Evolutionary conservation across 2,888 invertebrate genomes (phyloP).

Genomic region (Zygogramma bicolorata): DNA sequence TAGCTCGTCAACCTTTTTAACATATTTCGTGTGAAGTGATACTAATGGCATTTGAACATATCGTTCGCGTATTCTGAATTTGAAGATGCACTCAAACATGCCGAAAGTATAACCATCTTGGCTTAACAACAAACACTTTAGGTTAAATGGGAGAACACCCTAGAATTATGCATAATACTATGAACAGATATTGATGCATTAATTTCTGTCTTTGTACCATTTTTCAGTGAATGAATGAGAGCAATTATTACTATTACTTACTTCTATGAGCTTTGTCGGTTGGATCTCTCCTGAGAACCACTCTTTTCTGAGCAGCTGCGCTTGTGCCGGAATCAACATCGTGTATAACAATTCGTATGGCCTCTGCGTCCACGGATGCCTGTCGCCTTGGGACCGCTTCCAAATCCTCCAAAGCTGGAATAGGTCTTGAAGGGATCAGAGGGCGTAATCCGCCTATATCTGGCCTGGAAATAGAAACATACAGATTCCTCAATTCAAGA

Average conservation of each 20-base stretch:
- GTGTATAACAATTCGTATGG: conserved; percentile 92
- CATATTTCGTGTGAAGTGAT: too few relatives aligned
- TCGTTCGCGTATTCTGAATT: too few relatives aligned
- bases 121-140: too few relatives aligned
- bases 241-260: conserved; percentile 68
- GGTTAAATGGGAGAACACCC: too few relatives aligned
- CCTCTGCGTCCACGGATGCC: conserved; percentile 90
- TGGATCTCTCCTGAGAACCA: conserved; percentile 81
- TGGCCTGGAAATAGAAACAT: conserved; percentile 71
- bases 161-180: too few relatives aligned
- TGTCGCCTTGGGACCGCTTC: conserved; percentile 79
- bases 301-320: conserved; percentile 79
- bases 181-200: too few relatives aligned
- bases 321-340: conserved; percentile 85
- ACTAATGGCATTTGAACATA: too few relatives aligned
- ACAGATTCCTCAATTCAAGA: background rate
- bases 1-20: too few relatives aligned
- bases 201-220: too few relatives aligned
- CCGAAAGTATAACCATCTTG: too few relatives aligned
- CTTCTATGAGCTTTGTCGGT: conserved; percentile 88
- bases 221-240: background rate
- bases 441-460: conserved; percentile 74
- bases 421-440: conserved; percentile 69
- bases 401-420: conserved; percentile 74
- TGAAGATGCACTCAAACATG: too few relatives aligned